Conservation (phyloP, 2,797 vertebrate genomes). For the Sebastes iracundus region DNA sequence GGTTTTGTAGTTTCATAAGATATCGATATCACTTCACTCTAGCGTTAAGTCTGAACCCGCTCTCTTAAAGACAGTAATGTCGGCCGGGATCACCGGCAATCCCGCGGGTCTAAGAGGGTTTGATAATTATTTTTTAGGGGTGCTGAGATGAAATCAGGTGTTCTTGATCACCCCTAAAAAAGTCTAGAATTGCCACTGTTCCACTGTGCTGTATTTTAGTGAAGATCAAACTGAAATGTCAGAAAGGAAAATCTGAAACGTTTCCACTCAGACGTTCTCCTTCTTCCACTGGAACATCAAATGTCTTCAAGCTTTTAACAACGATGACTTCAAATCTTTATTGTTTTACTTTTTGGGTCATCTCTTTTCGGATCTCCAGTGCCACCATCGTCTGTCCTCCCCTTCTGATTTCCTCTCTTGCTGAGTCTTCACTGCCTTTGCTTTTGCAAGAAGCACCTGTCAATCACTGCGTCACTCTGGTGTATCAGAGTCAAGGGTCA, state of each 20-base stretch:
- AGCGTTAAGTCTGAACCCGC: too few species aligned
- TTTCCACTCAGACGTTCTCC: conserved; percentile 5
- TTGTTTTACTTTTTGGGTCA: background rate
- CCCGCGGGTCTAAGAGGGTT: too few species aligned
- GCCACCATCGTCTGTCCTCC: background rate
- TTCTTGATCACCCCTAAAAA: too few species aligned
- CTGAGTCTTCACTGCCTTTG: conserved; percentile 7
- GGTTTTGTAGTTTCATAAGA: too few species aligned
- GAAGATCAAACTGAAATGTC: conserved; percentile 24
- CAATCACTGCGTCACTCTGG: conserved; percentile 27
- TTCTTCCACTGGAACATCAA: conserved; percentile 18
- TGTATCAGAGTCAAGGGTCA: conserved; percentile 30
- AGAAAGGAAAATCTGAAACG: conserved; percentile 5
- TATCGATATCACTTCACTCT: too few species aligned
- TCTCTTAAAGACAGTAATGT: too few species aligned
- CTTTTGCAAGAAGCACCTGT: background rate
- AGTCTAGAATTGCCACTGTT: too few species aligned
- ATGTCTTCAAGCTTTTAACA: conserved; percentile 11
- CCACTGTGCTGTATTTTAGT: background rate
- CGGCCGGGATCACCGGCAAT: too few species aligned
- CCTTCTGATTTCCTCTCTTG: conserved; percentile 3
- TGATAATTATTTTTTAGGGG: too few species aligned
- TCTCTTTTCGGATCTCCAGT: background rate
- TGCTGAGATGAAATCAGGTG: too few species aligned
- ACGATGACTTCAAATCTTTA: background rate